phyloP scores from a whole-genome alignment of 2,113 vertebrate genomes.

The Dipodomys merriami region DNA sequence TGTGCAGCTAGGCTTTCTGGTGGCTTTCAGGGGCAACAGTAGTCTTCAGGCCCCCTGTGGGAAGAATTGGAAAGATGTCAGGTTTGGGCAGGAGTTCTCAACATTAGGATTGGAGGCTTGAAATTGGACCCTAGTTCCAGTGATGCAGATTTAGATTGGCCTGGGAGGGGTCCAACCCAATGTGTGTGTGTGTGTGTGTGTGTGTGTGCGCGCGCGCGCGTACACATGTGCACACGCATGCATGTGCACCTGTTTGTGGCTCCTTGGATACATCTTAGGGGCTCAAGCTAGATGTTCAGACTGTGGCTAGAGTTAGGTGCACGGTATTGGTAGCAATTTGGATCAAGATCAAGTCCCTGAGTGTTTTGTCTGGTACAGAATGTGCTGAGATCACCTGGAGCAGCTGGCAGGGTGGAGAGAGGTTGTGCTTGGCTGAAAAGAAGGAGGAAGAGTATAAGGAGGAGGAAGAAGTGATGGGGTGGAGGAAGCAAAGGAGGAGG shows the following conservation, averaged over 20 bases:
- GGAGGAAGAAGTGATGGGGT: no score
- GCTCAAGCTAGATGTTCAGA: background rate
- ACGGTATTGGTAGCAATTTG: background rate
- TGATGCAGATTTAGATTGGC: background rate
- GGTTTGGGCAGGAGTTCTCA: background rate
- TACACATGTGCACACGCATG: background rate
- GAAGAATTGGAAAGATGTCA: background rate
- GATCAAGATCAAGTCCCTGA: background rate
- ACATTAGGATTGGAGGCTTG: background rate
- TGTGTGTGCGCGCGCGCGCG: background rate
- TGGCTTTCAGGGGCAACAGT: background rate
- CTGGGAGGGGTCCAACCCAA: background rate
- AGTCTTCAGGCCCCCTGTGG: no score
- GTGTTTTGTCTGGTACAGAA: background rate
- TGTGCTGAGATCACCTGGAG: background rate
- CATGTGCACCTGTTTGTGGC: no score
- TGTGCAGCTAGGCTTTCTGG: background rate
- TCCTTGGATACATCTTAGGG: background rate
- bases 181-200: background rate
- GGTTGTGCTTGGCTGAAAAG: background rate
- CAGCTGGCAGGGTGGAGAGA: background rate
- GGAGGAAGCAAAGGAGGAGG: no score
- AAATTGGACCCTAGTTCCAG: background rate
- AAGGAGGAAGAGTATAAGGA: background rate
- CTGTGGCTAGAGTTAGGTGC: background rate